phyloP scores from a whole-genome alignment of 2,888 invertebrate species.

The Tetheella fluctuosa region DNA sequence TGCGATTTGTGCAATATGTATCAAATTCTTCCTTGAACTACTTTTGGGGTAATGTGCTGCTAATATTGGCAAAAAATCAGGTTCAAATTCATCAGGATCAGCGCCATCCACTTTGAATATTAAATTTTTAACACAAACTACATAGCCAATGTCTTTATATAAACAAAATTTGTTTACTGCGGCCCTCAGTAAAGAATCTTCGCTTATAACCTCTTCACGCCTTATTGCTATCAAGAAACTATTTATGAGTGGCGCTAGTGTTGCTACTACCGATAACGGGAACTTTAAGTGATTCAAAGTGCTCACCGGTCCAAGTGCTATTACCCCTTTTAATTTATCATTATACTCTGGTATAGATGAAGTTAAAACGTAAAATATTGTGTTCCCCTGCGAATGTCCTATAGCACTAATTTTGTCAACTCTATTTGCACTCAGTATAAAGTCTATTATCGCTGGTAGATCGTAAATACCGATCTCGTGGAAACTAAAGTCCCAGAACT shows the following conservation, averaged over 20 bases:
- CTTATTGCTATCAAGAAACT: slow-evolving; percentile 64
- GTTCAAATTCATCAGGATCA: slow-evolving; percentile 78
- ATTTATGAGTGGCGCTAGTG: slow-evolving; percentile 46
- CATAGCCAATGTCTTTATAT: slow-evolving; percentile 26
- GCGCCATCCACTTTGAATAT: slow-evolving; percentile 72
- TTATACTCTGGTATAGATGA: slow-evolving; percentile 81
- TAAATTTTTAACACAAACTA: slow-evolving; percentile 52
- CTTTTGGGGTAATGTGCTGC: slow-evolving; percentile 45
- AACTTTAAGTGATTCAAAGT: slow-evolving; percentile 64
- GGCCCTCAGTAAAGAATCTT: slow-evolving; percentile 22
- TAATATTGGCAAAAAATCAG: slow-evolving; percentile 54
- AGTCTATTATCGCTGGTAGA: slow-evolving; percentile 84
- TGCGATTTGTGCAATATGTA: slow-evolving; percentile 38
- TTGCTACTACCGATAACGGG: slow-evolving; percentile 30
- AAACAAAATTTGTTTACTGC: slow-evolving; percentile 28
- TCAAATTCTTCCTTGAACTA: slow-evolving; percentile 39
- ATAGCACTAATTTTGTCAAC: slow-evolving; percentile 82
- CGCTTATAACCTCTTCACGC: slow-evolving; percentile 36
- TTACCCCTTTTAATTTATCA: slow-evolving; percentile 75
- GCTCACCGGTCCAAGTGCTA: slow-evolving; percentile 82
- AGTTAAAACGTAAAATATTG: slow-evolving; percentile 79
- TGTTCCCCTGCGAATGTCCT: slow-evolving; percentile 88
- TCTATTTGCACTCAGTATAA: slow-evolving; percentile 62
- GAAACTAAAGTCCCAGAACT: slow-evolving; percentile 83
- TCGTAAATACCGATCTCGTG: slow-evolving; percentile 88